Evolutionary conservation across 2,888 invertebrate genomes (phyloP).

Genomic region (Scaptomyza flava): DNA sequence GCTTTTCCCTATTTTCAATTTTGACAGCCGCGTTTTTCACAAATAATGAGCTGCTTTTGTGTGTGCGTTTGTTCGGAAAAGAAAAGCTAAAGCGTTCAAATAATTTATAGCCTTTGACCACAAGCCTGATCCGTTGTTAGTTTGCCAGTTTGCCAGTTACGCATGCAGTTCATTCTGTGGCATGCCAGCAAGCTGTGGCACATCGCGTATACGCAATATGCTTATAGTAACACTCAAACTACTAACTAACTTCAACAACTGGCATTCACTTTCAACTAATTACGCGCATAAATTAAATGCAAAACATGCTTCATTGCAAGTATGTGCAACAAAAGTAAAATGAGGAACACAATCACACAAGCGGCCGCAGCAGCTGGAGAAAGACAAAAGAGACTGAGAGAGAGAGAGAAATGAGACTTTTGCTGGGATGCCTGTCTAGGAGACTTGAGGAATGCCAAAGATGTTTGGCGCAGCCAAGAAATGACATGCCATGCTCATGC

Average conservation of each 20-base stretch:
- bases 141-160: slow-evolving; percentile 8
- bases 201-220: slow-evolving; percentile 54
- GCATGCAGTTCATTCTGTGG: slow-evolving; percentile 34
- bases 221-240: slow-evolving; percentile 5
- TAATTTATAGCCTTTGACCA: slow-evolving; percentile 65
- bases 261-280: slow-evolving; percentile 66
- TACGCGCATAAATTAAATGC: slow-evolving; percentile 71
- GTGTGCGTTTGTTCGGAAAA: slow-evolving; percentile 8
- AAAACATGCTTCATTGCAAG: slow-evolving; percentile 55
- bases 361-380: slow-evolving; percentile 42
- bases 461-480: slow-evolving; percentile 74
- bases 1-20: slow-evolving; percentile 75
- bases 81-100: slow-evolving; percentile 51
- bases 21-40: slow-evolving; percentile 78
- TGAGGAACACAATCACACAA: slow-evolving; percentile 63
- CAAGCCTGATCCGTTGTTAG: slow-evolving; percentile 13
- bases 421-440: slow-evolving; percentile 40
- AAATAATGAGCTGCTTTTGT: slow-evolving; percentile 73
- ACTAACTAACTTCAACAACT: slow-evolving; percentile 14
- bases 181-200: slow-evolving; percentile 21
- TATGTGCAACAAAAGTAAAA: slow-evolving; percentile 69
- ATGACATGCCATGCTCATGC: slow-evolving; percentile 73
- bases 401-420: slow-evolving; percentile 39
- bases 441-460: slow-evolving; percentile 75
- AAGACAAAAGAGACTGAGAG: slow-evolving; percentile 39